Conservation (phyloP, 2,888 invertebrate species). For the Pedicia rivosa region DNA sequence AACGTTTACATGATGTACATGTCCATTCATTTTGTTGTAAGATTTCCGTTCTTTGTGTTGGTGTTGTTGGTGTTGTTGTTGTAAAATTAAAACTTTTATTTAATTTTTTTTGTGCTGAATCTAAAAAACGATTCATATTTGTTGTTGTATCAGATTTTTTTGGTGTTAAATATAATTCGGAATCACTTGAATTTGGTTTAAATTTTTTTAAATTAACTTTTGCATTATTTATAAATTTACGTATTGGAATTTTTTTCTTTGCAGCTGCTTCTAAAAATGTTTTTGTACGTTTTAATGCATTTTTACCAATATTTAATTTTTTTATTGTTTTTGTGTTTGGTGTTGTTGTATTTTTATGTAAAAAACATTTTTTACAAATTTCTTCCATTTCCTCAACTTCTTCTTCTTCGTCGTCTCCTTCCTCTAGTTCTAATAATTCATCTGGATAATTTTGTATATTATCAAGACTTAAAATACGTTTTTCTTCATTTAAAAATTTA, state of each 20-base stretch:
- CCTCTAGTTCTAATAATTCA: neutral
- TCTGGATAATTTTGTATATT: too few relatives aligned
- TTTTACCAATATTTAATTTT: conserved; percentile 2
- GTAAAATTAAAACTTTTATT: too few relatives aligned
- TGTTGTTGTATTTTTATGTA: too few relatives aligned
- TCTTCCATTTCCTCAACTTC: neutral
- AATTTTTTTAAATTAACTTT: neutral
- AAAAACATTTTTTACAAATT: neutral
- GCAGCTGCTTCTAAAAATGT: conserved; percentile 15
- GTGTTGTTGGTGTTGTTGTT: too few relatives aligned
- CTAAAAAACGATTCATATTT: too few relatives aligned
- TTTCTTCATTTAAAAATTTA: too few relatives aligned
- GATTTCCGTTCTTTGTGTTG: too few relatives aligned
- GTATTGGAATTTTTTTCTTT: neutral
- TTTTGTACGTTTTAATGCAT: conserved; percentile 10
- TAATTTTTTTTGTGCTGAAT: too few relatives aligned
- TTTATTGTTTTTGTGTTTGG: neutral
- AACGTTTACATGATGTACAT: too few relatives aligned
- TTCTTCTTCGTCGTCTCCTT: neutral
- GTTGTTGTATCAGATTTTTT: too few relatives aligned
- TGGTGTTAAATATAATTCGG: conserved; percentile 3
- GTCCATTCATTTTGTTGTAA: too few relatives aligned
- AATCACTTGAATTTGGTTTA: conserved; percentile 3
- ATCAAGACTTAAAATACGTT: too few relatives aligned
- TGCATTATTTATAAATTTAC: neutral